Base-by-base conservation (phyloP, 2,797 vertebrate species). In the Sitta carolinensis region DNA sequence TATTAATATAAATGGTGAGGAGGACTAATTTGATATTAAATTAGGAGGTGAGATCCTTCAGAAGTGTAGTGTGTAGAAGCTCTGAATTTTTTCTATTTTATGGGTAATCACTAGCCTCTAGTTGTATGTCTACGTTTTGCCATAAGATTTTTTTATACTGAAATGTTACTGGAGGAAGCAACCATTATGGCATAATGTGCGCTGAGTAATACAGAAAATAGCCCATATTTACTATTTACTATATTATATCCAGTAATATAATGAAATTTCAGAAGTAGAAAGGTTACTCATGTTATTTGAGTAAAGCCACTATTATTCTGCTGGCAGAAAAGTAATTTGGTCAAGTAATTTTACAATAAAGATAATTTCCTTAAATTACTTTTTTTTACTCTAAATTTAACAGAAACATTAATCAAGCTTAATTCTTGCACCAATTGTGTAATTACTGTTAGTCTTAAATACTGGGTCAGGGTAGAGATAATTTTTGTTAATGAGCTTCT, bases 51-150 rank as follows among this genome's bases (percentile, higher is more conserved):
- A 94, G 25, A 61, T 47, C 55, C 50, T 91, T 83, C 64, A 59
- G 47, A 30, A 82, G 10, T 81, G 22, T 52, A 78, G 11, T 66
- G 38, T 82, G 22, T 68, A 76, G 87, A 54, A 66, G 16, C 85
- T 94, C 91, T 95, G 79, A 82, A 94, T 85, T 84, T 90, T 90
- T 73, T 25, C 9, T 81, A 3, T 57, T 73, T 36, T 75, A 55
- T 90, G 73, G 54, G 32, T 93, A 82, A 67, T 91, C 32, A 85
- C 79, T 86, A 40, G 57, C 55, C 16, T 88, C 57, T 91, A 52
- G 38, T n/a, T 36, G 29, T 29, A 64, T 3, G 1, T 23, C 22
- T 69, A 9, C 8, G 70, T 94, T 66, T 95, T 76, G 70, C 21
- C 19, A 9, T 13, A 40, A 55, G 16, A 62, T 93, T 90, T 70